Evolutionary conservation across 2,797 vertebrate genomes (phyloP), one percentile per base, ranked within the genome.

Genomic region (Eulemur albifrons): DNA sequence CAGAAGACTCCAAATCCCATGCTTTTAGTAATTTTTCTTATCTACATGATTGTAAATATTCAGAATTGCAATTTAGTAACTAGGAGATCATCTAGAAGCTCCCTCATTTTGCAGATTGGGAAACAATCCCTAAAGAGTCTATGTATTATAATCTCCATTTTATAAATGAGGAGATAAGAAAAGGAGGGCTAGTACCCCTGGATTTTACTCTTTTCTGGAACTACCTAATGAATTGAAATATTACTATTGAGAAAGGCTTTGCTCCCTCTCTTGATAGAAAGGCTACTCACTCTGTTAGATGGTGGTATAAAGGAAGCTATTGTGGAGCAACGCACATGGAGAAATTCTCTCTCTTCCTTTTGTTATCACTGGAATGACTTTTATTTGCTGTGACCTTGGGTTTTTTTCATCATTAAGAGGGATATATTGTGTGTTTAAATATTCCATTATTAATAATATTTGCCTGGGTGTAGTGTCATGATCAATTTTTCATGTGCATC

Each of bases 391-490:
- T 94, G 88, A 65, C 89, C 50, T 85, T 97, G 88, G 4, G 35
- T 95, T 95, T 96, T 96, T 67, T 96, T 86, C 65, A 57, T 97
- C 97, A 86, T 96, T 96, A 97, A 88, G 43, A 90, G 57, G 61
- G 92, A 77, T 96, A 54, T 97, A 87, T 91, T 70, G 18, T 40
- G 7, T 94, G 85, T 96, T 98, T 97, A 91, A 97, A 92, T 97
- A 97, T 65, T 98, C 88, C 84, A 97, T 98, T 98, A 97, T 98
- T 91, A 89, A 95, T 98, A 81, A 63, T 96, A 97, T 98, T 98
- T 98, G 54, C 94, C 95, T n/a, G 63, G 17, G 93, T 95, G 6
- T 61, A 72, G 93, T 97, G 94, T 97, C 94, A 18, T 81, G 93
- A 94, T 95, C 96, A 96, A 91, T 98, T 97, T 98, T 97, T 98